A percentile compares a stretch with the other conserved stretches of the same genome.
Evolutionary conservation across 2,888 invertebrate species (phyloP).

Genomic region (Orthosia cruda): DNA sequence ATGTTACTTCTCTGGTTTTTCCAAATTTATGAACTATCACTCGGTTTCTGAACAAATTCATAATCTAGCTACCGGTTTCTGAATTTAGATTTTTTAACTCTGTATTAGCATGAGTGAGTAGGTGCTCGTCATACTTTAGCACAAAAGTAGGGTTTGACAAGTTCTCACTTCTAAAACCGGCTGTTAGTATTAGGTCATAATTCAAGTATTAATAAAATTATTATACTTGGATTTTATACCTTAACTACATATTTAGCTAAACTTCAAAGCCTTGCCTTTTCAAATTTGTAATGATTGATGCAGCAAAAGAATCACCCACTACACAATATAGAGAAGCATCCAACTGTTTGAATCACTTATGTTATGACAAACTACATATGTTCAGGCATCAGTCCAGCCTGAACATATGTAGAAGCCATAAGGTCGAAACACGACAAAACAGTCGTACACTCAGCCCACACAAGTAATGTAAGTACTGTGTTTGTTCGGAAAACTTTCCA

Average conservation of each 20-base stretch:
- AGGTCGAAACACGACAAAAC: neutral
- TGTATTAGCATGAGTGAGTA: no score
- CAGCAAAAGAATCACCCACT: neutral
- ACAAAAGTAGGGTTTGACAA: no score
- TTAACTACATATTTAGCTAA: neutral
- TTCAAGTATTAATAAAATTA: no score
- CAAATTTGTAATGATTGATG: neutral
- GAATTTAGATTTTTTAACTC: no score
- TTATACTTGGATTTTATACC: no score
- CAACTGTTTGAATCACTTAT: neutral
- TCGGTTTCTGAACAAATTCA: neutral
- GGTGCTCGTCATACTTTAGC: no score
- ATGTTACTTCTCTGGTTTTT: neutral
- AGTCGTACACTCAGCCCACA: conserved; percentile 48
- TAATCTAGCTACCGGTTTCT: neutral
- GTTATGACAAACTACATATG: no score
- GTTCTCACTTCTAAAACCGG: no score
- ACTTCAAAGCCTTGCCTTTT: neutral
- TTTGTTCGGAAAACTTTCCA: conserved; percentile 56
- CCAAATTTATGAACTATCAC: neutral
- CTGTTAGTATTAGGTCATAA: no score
- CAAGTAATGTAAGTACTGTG: conserved; percentile 49
- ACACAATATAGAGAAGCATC: neutral
- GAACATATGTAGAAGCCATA: conserved; percentile 8
- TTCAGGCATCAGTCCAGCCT: neutral